phyloP scores from a whole-genome alignment of 2,888 invertebrate species.

The Microctonus brassicae region DNA sequence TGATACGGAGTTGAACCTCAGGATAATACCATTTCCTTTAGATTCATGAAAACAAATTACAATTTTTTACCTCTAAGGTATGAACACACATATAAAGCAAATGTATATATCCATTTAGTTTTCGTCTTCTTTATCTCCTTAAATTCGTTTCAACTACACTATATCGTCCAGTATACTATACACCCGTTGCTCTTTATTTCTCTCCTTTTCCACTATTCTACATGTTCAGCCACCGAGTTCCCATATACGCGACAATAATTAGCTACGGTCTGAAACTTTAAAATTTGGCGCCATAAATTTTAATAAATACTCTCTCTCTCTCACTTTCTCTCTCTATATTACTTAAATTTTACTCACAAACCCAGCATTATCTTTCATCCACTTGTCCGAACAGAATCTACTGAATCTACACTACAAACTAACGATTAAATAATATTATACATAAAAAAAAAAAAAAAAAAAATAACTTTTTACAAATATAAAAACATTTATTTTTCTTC shows the following conservation, averaged over 20 bases:
- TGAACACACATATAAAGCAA: no score
- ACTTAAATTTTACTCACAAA: background rate
- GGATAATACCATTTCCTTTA: no score
- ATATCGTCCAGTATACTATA: background rate
- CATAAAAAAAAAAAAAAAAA: no score
- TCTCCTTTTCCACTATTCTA: background rate
- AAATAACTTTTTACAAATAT: no score
- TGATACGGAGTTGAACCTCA: no score
- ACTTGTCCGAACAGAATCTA: background rate
- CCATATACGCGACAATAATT: constrained; percentile 47
- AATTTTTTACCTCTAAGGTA: no score
- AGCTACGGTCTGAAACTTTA: constrained; percentile 45
- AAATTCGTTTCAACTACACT: background rate
- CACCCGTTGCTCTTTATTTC: background rate
- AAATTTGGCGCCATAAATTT: constrained; percentile 53
- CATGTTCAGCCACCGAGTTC: constrained; percentile 30
- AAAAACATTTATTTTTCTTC: no score
- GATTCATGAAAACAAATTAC: no score
- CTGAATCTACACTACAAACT: background rate
- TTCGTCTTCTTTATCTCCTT: background rate
- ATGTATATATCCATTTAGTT: background rate
- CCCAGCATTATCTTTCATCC: background rate
- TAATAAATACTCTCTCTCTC: constrained; percentile 40
- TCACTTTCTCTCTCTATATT: background rate
- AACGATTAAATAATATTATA: background rate